A percentile compares a stretch with the other conserved stretches of the same genome.
phyloP scores from a whole-genome alignment of 2,888 invertebrate genomes.

The Trilocha varians region DNA sequence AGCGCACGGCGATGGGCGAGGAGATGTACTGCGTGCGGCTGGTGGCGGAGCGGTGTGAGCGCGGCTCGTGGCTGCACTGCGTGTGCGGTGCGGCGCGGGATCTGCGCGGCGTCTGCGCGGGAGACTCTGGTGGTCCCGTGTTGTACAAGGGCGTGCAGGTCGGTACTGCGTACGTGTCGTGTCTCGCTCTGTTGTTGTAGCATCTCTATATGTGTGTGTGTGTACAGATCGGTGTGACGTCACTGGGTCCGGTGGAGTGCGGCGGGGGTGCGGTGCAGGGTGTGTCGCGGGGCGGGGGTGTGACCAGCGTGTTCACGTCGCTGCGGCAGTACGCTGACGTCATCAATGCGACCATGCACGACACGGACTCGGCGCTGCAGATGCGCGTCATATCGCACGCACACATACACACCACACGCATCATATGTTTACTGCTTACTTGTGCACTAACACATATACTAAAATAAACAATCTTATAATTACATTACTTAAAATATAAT shows the following conservation, averaged over 20 bases:
- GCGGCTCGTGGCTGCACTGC: conserved; percentile 37
- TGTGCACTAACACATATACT: no score
- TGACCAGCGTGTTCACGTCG: conserved; percentile 52
- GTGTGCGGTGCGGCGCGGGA: conserved; percentile 31
- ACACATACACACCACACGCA: no score
- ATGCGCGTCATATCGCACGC: conserved; percentile 20
- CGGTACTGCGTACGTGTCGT: no score
- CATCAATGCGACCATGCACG: conserved; percentile 40
- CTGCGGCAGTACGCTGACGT: conserved; percentile 39
- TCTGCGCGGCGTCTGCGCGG: conserved; percentile 47
- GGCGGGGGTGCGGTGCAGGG: conserved; percentile 9
- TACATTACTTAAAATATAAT: no score
- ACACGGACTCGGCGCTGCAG: conserved; percentile 29
- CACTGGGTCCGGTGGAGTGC: conserved; percentile 51
- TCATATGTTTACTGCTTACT: no score
- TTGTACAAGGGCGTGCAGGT: conserved; percentile 32
- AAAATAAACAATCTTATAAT: no score
- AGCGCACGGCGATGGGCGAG: conserved; percentile 32
- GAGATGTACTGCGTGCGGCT: conserved; percentile 38
- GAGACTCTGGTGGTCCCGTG: conserved; percentile 59
- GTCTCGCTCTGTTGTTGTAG: no score
- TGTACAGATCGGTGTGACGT: conserved; percentile 42
- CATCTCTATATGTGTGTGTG: conserved; percentile 9
- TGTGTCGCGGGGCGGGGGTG: conserved; percentile 19
- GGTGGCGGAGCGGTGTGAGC: conserved; percentile 36